phyloP scores from a whole-genome alignment of 2,797 vertebrate genomes.

The Falco biarmicus region DNA sequence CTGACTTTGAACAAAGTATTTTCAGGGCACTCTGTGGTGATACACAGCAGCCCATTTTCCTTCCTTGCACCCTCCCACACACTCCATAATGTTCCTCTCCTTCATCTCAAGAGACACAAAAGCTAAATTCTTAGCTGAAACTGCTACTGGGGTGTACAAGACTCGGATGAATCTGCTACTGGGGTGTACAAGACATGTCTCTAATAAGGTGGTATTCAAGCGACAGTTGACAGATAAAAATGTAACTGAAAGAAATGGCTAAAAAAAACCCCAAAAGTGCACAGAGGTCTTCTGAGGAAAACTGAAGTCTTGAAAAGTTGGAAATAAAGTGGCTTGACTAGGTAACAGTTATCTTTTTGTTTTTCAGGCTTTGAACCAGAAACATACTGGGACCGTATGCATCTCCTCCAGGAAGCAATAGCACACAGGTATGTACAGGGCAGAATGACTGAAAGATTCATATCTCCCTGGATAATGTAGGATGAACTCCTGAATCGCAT shows the following conservation, averaged over 20 bases:
- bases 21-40: not conserved
- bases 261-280: not conserved
- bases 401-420: slow-evolving; percentile 95
- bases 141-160: not conserved
- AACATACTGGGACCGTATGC: slow-evolving; percentile 97
- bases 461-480: not conserved
- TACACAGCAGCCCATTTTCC: not conserved
- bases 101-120: not conserved
- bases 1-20: not conserved
- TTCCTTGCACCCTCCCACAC: not conserved
- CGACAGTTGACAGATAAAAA: not conserved
- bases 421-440: slow-evolving; percentile 84
- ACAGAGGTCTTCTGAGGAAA: not conserved
- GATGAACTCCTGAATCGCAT: not conserved
- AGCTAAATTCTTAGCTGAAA: not conserved
- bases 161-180: not conserved
- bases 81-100: not conserved
- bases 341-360: not conserved
- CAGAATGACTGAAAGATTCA: not conserved
- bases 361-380: slow-evolving; percentile 93
- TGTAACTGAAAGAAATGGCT: not conserved
- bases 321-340: not conserved
- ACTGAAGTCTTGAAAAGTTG: not conserved
- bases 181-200: not conserved
- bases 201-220: not conserved